Conservation (phyloP, 2,888 invertebrate genomes). For the Drosophila tripunctata region DNA sequence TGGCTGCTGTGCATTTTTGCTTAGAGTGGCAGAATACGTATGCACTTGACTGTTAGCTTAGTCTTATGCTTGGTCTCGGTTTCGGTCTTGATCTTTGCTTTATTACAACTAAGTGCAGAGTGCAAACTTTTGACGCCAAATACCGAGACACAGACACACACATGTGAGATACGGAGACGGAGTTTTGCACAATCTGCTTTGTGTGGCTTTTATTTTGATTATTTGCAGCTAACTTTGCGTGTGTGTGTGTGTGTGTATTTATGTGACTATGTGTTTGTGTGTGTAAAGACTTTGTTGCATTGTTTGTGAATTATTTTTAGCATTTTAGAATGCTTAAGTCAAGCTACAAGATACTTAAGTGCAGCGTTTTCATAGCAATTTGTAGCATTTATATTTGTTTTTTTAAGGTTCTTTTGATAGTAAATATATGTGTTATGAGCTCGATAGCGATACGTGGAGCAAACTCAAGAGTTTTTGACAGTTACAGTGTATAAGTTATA, state of each 20-base stretch:
- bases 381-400: constrained; percentile 33
- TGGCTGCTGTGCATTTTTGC: constrained; percentile 65
- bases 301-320: constrained; percentile 53
- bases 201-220: constrained; percentile 68
- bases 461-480: constrained; percentile 79
- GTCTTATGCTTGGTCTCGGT: constrained; percentile 7
- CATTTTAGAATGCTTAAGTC: constrained; percentile 42
- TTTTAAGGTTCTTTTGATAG: constrained; percentile 6
- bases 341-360: constrained; percentile 39
- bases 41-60: constrained; percentile 68
- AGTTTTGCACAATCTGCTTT: constrained; percentile 13
- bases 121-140: constrained; percentile 66
- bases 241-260: constrained; percentile 14
- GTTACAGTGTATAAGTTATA: constrained; percentile 78
- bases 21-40: constrained; percentile 57
- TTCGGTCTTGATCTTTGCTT: constrained; percentile 40
- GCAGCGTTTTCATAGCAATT: constrained; percentile 54
- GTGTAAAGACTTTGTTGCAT: constrained; percentile 52
- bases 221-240: constrained; percentile 35
- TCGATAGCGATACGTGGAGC: constrained; percentile 82
- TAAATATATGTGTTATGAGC: constrained; percentile 52
- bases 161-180: not conserved
- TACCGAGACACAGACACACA: constrained; percentile 7
- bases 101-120: constrained; percentile 74
- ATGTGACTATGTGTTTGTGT: constrained; percentile 37